Base-by-base conservation (phyloP, 2,797 vertebrate species). In the Coregonus suidteri region DNA sequence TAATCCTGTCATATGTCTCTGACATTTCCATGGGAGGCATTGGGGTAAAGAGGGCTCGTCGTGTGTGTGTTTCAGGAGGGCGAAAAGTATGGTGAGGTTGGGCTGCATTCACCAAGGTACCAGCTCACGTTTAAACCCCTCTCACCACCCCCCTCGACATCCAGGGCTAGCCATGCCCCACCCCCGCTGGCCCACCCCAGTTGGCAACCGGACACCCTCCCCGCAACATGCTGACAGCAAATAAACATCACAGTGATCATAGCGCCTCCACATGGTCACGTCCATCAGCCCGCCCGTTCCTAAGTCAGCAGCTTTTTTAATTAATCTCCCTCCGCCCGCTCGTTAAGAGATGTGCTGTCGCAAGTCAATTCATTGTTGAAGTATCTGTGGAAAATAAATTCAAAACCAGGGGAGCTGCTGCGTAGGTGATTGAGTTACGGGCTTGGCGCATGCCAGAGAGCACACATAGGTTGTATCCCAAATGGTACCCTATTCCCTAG, bases 251-350 rank as follows among this genome's bases (percentile, higher is more conserved):
- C 62, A 66, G 68, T 73, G 78, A 78, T 64, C 34, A 6, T 53
- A 1, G 80, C 35, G 71, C 51, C 59, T 62, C 6, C 66, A 11
- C 53, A 15, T 59, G 3, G 70, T 73, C 41, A 51, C 25, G 16
- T 73, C 56, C 59, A 16, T 47, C 75, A 51, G 13, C 59, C 74
- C 52, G 11, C 71, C 51, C 54, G 14, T 74, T 37, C 77, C 79
- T 78, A 70, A 80, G 80, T 89, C 85, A 86, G 84, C 83, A 84
- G 75, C 74, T 84, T 82, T 87, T 80, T 77, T 69, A 78, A 87
- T 85, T 59, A 77, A 83, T 86, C 74, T 64, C 74, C 62, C 67
- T 81, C 71, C 34, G 0, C 56, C 30, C 41, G 35, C 73, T 79
- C n/a, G n/a, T 56, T 70, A 69, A 82, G 68, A 72, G 76, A 76